Evolutionary conservation across 2,797 vertebrate genomes (phyloP), one percentile per base, ranked within the genome.

Genomic region (Astyanax mexicanus): DNA sequence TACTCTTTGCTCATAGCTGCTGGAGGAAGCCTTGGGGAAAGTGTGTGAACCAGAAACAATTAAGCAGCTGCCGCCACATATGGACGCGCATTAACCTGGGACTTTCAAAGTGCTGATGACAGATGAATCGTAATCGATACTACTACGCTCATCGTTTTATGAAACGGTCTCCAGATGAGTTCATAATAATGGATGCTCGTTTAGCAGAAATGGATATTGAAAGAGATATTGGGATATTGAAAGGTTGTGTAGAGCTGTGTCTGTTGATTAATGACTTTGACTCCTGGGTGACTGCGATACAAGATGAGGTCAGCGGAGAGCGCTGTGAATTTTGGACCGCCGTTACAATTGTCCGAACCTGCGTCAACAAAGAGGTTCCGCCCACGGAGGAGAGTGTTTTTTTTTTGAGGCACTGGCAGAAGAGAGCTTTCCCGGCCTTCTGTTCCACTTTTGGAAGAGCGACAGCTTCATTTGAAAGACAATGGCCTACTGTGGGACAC

Each of bases 401-500:
- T 49, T 78, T n/a, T n/a, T n/a, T n/a, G n/a, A 79, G 75, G 45
- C 79, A 0, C 61, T 61, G 84, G 85, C 84, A 84, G 86, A 84
- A 88, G 86, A 84, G 83, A 80, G 81, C 72, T 77, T 84, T 80
- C 83, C 79, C 55, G 70, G 82, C 91, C 88, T 87, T 89, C 91
- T 92, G 91, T 91, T 89, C 86, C 86, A 82, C 81, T 82, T 84
- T 79, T 27, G 3, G 69, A 81, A 89, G 85, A 90, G 44, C 15
- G 90, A 91, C 89, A 92, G 88, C 89, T 92, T 92, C 86, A 93
- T 93, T 92, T 91, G 83, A 86, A 89, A 90, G 84, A 92, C 90
- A 93, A 92, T 87, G 85, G 76, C 75, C 73, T 54, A 66, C 77
- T 52, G 0, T 32, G 71, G 85, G 89, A 90, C 86, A 87, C 80